Percentiles rank a stretch among this genome's conserved stretches.
These are phyloP conservation scores for Geodia barretti DNA, from an alignment of 37 sponge, comb jelly and placozoan genomes.

Conservation along the genomic window DNA sequence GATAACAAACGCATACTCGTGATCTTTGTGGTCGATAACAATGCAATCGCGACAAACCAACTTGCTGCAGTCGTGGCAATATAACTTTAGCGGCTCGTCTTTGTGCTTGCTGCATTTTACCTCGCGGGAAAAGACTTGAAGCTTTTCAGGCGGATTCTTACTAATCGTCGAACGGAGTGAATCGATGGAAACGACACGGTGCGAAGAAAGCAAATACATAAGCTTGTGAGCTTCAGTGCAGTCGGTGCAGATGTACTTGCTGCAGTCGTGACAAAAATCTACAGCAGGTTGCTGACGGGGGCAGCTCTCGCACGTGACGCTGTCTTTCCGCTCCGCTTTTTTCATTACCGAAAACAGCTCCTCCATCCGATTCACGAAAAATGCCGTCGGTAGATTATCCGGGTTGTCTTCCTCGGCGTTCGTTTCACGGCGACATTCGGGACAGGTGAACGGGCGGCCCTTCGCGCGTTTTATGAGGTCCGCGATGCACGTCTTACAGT, in stretches of 20 bases:
- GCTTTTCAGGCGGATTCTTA: neutral
- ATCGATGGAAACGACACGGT: neutral
- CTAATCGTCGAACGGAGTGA: neutral
- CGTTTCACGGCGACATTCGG: constrained; percentile 17
- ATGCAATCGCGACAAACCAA: constrained; percentile 5
- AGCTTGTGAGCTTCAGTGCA: neutral
- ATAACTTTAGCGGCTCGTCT: neutral
- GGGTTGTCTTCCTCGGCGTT: neutral
- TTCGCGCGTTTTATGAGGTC: neutral
- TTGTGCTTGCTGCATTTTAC: neutral
- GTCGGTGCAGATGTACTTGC: neutral
- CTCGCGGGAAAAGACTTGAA: neutral
- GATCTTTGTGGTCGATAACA: constrained; percentile 4
- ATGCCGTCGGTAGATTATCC: constrained; percentile 4
- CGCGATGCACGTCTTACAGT: constrained; percentile 20
- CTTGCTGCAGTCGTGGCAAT: constrained; percentile 2
- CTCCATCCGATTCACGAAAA: constrained; percentile 25
- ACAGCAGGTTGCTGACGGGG: neutral
- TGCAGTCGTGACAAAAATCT: constrained; percentile 3
- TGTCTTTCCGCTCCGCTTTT: neutral
- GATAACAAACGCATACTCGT: neutral
- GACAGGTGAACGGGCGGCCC: constrained; percentile 5
- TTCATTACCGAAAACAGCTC: constrained; percentile 7
- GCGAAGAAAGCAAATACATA: neutral
- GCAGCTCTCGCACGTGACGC: neutral